Evolutionary conservation across 1,140 invertebrate species (phyloP), one percentile per base, ranked within the genome.

Genomic region (Leptonema lineaticorne): DNA sequence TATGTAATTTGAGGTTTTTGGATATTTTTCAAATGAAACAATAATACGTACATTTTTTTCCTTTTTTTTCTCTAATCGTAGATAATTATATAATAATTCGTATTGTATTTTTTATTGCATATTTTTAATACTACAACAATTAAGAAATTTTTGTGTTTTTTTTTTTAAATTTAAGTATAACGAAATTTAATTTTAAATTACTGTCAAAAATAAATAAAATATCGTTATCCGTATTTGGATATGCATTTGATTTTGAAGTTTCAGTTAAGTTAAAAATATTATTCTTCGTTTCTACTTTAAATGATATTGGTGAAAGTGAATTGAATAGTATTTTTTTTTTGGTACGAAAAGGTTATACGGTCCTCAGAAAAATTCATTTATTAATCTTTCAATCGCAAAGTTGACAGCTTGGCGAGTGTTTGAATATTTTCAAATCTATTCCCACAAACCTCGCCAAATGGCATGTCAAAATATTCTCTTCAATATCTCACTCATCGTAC

Each of bases 391-490:
- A 45, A 64, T 64, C 24, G 26, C 27, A 26, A 27, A 50, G 62
- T 28, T 64, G 62, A 64, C 62, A 64, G 62, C 62, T 64, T 16
- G 50, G 20, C 50, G 50, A 53, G 57, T 59, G 57, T 59, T 59
- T 37, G 57, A 59, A 59, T 59, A 59, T 59, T 30, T 20, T 59
- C 57, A 28, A 59, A 33, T 59, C 30, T 53, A 53, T 53, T 53
- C 50, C 50, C 50, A 53, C 50, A 53, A 53, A 53, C 18, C 22
- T 53, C 3, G 27, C 50, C 50, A 53, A 53, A 53, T 53, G 50
- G 11, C 50, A 53, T 24, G 50, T 53, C 50, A 53, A 53, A 53
- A 53, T 26, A 24, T 53, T 22, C 50, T 24, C 20, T 53, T 53
- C 50, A 53, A 53, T 26, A 53, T 53, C 50, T 53, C 50, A 53